Evolutionary conservation across 2,797 vertebrate genomes (phyloP).

Genomic region (Centroberyx gerrardi): DNA sequence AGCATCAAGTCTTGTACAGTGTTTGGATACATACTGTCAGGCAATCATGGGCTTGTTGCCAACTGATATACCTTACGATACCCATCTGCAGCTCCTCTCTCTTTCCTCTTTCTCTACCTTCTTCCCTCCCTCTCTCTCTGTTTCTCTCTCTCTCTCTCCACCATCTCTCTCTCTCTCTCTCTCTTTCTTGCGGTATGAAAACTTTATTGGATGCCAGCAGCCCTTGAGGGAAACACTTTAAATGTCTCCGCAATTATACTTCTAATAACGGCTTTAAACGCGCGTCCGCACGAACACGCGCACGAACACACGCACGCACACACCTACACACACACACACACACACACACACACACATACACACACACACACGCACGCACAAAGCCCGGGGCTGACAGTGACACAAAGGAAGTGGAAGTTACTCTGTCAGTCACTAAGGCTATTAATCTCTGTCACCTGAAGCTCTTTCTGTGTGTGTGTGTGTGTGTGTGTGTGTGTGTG

Average conservation of each 20-base stretch:
- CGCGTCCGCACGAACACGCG: conserved; percentile 27
- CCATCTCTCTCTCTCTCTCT: conserved; percentile 19
- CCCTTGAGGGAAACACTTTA: conserved; percentile 98
- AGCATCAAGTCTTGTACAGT: background rate
- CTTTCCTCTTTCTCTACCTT: conserved; percentile 1
- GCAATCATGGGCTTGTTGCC: background rate
- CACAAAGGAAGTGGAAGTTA: conserved; percentile 79
- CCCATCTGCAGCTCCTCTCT: conserved; percentile 7
- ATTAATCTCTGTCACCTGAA: conserved; percentile 82
- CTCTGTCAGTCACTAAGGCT: conserved; percentile 73
- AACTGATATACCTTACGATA: background rate
- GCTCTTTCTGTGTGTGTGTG: conserved; percentile 37
- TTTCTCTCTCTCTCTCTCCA: conserved; percentile 29
- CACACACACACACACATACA: conserved; percentile 25
- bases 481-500: conserved; percentile 14
- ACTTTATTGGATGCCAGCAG: conserved; percentile 96
- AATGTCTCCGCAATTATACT: conserved; percentile 97
- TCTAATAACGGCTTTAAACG: conserved; percentile 91
- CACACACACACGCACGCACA: conserved; percentile 32
- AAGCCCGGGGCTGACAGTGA: conserved; percentile 63
- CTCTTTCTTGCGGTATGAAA: conserved; percentile 85
- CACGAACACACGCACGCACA: conserved; percentile 35
- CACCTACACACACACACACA: conserved; percentile 26
- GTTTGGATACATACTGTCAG: too few relatives aligned
- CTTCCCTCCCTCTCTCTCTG: conserved; percentile 22